These are phyloP conservation scores for Artemia sinica DNA, from an alignment of 2,888 invertebrate genomes.

Conservation along the genomic window DNA sequence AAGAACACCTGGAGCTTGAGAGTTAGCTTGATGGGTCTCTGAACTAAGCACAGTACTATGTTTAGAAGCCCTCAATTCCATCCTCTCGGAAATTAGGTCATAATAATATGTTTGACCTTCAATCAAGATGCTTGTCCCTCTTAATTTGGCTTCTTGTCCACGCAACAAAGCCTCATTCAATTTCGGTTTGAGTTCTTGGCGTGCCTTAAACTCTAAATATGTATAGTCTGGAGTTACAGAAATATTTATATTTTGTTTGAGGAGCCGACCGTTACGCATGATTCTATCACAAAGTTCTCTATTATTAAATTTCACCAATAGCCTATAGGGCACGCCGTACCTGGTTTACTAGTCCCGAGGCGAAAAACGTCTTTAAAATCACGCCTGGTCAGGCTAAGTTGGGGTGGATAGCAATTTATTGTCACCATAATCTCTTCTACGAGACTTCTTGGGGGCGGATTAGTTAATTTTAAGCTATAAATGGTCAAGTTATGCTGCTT, in stretches of 20 bases:
- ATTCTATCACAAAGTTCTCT: neutral
- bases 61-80: no score
- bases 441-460: conserved; percentile 9
- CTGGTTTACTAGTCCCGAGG: conserved; percentile 1
- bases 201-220: conserved; percentile 5
- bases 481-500: conserved; percentile 9
- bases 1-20: conserved; percentile 1
- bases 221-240: conserved; percentile 9
- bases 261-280: neutral
- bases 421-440: conserved; percentile 12
- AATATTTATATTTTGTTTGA: neutral
- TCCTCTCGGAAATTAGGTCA: no score
- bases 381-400: conserved; percentile 12
- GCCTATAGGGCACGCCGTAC: neutral
- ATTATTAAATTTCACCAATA: conserved; percentile 9
- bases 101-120: no score
- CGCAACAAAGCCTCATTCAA: conserved; percentile 9
- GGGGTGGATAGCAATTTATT: conserved; percentile 9
- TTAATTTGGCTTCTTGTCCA: neutral
- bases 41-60: no score
- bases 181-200: conserved; percentile 3
- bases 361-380: conserved; percentile 12
- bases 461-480: neutral
- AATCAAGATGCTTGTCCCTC: no score
- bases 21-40: neutral